Percentiles rank a stretch among this genome's conserved stretches.
Conservation (phyloP, 2,888 invertebrate genomes). For the Norana najaformis region DNA sequence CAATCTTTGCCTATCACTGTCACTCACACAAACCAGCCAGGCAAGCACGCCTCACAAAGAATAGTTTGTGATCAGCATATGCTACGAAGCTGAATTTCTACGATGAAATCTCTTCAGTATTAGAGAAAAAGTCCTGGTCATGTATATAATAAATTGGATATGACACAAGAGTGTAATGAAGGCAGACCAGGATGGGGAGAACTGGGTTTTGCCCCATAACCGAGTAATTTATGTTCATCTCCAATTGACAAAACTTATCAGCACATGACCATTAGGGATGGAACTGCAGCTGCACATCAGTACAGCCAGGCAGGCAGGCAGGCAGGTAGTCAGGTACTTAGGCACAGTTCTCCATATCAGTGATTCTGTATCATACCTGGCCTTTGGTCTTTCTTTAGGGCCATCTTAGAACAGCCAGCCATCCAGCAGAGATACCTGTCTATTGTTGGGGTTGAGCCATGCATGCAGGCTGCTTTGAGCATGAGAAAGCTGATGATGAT, state of each 20-base stretch:
- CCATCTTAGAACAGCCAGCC: constrained; percentile 13
- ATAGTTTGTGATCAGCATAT: neutral
- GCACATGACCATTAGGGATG: constrained; percentile 1
- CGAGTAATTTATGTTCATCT: constrained; percentile 13
- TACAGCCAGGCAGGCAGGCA: constrained; percentile 10
- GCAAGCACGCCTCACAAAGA: neutral
- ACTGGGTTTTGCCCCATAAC: neutral
- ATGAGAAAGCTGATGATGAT: constrained; percentile 31
- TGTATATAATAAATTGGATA: neutral
- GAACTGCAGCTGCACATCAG: neutral
- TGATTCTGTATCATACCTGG: constrained; percentile 7
- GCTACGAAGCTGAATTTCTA: neutral
- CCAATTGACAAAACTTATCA: constrained; percentile 13
- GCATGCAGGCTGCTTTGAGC: neutral
- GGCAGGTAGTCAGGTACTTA: constrained; percentile 17
- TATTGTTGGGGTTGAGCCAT: constrained; percentile 7
- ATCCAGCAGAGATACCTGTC: constrained; percentile 1
- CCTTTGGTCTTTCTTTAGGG: constrained; percentile 6
- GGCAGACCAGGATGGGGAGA: neutral
- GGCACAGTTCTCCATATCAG: neutral
- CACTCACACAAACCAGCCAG: neutral
- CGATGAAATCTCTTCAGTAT: neutral
- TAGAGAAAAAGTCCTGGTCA: neutral
- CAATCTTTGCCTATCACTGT: neutral
- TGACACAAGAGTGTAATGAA: neutral